Base-by-base conservation (phyloP, 1,140 invertebrate species). In the Caerostris extrusa region DNA sequence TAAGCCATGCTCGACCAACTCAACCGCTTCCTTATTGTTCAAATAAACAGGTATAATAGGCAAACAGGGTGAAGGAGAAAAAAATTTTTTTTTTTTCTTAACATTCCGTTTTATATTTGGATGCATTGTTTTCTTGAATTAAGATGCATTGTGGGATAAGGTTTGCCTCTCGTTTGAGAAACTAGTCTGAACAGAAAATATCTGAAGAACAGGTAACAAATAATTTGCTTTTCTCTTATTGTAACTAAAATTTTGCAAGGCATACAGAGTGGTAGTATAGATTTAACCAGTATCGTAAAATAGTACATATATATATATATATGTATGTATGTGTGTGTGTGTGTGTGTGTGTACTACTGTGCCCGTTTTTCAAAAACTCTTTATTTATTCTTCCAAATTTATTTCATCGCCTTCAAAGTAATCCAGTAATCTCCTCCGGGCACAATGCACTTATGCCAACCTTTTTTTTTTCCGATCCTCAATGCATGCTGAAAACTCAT, bases 1-100 rank as follows among this genome's bases (percentile, higher is more conserved):
- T 77, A 34, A 34, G 69, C 34, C 34, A 77, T 77, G 69, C 69
- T 77, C 69, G 69, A 77, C 34, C 69, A 77, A 77, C 69, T 50
- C 69, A 50, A 10, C 34, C 50, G 34, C 69, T 77, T 77, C 69
- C 69, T 53, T 77, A 77, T 77, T 77, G 69, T 77, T 77, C 19
- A 77, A 53, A 34, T 77, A 77, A 77, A 77, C 12, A 77, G 19
- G 7, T 34, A 34, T 12, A 77, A 77, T 12, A 34, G 69, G 19
- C 8, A 71, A 77, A 50, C 69, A 77, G 12, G 69, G 69, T 12
- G 69, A 77, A 34, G 19, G 34, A 7, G 50, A 50, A 77, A 34
- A 34, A 34, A 34, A 34, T 1, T 34, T 34, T 34, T 34, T 34
- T 34, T 34, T 34, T 34, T 77, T 77, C 12, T 34, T 53, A 77